These are phyloP conservation scores for Ianthella basta DNA, from an alignment of 37 sponge, comb jelly and placozoan genomes.

Conservation along the genomic window DNA sequence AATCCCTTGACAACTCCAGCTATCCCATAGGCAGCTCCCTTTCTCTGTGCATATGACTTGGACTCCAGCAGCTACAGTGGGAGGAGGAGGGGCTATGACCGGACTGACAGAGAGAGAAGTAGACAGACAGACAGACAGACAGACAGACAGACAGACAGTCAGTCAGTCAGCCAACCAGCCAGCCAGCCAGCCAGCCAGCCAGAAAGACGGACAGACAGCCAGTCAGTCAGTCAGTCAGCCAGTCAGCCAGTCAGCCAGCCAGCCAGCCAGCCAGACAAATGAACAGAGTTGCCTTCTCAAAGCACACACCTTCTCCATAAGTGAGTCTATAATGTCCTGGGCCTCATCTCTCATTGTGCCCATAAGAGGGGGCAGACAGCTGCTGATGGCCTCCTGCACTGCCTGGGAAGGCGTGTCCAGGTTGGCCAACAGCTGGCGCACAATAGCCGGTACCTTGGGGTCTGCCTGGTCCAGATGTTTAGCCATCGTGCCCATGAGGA, in stretches of 20 bases:
- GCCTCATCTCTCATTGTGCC: constrained; percentile 75
- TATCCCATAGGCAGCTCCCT: constrained; percentile 98
- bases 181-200: no score
- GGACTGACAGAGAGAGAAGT: background rate
- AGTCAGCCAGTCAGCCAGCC: no score
- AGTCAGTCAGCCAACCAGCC: no score
- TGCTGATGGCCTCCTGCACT: constrained; percentile 94
- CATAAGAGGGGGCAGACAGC: constrained; percentile 90
- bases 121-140: no score
- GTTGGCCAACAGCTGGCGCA: constrained; percentile 77
- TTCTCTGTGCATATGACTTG: constrained; percentile 82
- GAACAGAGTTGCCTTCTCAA: no score
- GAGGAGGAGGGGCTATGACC: background rate
- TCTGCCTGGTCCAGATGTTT: constrained; percentile 86
- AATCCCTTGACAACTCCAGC: constrained; percentile 98
- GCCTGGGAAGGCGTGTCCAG: constrained; percentile 96
- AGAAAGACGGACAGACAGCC: no score
- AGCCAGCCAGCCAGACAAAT: no score
- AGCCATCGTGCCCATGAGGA: constrained; percentile 97
- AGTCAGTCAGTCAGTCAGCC: no score
- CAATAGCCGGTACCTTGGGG: constrained; percentile 85
- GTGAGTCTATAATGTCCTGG: constrained; percentile 67
- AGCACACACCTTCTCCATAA: constrained; percentile 85
- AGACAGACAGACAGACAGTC: no score
- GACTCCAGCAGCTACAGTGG: constrained; percentile 87